Evolutionary conservation across 2,888 invertebrate species (phyloP).

Genomic region (Troides oblongomaculatus): DNA sequence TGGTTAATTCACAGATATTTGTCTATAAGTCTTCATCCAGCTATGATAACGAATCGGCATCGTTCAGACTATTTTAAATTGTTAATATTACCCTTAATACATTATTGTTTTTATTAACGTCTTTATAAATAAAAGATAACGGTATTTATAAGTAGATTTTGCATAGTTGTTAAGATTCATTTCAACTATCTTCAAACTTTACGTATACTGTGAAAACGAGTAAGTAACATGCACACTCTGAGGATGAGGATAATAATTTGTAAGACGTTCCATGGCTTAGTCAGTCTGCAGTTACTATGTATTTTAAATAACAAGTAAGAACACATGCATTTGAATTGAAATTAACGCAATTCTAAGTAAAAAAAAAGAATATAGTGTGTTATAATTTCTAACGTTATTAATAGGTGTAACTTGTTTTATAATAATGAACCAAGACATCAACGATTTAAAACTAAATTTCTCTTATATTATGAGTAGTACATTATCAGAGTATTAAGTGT

Average conservation of each 20-base stretch:
- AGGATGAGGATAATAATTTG: constrained; percentile 51
- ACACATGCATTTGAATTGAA: constrained; percentile 5
- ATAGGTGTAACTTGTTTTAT: no score
- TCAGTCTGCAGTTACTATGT: constrained; percentile 34
- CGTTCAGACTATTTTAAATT: no score
- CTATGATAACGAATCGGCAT: no score
- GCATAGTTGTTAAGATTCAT: no score
- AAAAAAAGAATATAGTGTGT: not conserved
- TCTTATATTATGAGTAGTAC: not conserved
- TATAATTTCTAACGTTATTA: not conserved
- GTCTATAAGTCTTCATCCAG: no score
- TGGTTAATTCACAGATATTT: no score
- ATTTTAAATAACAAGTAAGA: constrained; percentile 24
- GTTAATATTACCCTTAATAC: no score
- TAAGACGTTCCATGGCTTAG: constrained; percentile 45
- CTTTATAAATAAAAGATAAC: no score
- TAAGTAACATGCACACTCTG: constrained; percentile 38
- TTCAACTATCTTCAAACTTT: not conserved
- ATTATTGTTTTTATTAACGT: no score
- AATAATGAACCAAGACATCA: no score
- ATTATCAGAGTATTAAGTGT: not conserved
- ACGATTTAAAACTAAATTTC: no score
- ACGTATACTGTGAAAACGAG: constrained; percentile 35
- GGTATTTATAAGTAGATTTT: no score
- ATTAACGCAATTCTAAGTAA: not conserved